These are phyloP conservation scores for Mycteria americana DNA, from an alignment of 2,797 vertebrate genomes.

Conservation along the genomic window DNA sequence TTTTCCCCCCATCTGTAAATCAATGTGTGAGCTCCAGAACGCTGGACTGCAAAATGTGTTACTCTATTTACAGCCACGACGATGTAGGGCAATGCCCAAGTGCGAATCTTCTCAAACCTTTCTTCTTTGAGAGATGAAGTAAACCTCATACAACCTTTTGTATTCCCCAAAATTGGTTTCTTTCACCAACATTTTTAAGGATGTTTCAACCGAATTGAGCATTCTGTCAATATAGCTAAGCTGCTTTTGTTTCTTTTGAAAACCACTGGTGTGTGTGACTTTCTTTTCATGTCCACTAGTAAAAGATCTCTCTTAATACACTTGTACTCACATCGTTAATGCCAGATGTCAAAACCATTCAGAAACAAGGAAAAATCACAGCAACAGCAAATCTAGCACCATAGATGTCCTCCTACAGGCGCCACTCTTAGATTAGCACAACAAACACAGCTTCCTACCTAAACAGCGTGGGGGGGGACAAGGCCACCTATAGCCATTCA, in stretches of 20 bases:
- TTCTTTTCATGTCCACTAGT: slow-evolving; percentile 50
- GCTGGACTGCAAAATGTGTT: not conserved
- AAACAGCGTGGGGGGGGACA: not conserved
- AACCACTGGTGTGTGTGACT: slow-evolving; percentile 55
- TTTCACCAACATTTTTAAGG: slow-evolving; percentile 68
- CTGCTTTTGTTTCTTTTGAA: slow-evolving; percentile 66
- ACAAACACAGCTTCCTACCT: slow-evolving; percentile 9
- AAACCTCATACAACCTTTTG: slow-evolving; percentile 56
- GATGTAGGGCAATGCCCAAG: not conserved
- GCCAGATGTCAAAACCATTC: slow-evolving; percentile 57
- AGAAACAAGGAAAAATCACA: slow-evolving; percentile 40
- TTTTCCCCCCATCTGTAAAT: not conserved
- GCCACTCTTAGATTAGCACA: slow-evolving; percentile 45
- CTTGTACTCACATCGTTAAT: slow-evolving; percentile 34
- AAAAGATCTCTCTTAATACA: slow-evolving; percentile 55
- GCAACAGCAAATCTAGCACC: slow-evolving; percentile 25
- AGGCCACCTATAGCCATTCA: not conserved
- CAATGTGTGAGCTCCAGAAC: not conserved
- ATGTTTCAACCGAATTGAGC: slow-evolving; percentile 53
- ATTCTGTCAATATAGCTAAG: slow-evolving; percentile 58
- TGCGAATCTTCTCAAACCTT: not conserved
- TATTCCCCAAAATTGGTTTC: slow-evolving; percentile 59
- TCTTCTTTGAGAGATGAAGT: not conserved
- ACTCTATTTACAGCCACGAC: not conserved
- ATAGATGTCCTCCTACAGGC: slow-evolving; percentile 2